Base-by-base conservation (phyloP, 1,140 invertebrate genomes). In the Drosophila subpulchrella region DNA sequence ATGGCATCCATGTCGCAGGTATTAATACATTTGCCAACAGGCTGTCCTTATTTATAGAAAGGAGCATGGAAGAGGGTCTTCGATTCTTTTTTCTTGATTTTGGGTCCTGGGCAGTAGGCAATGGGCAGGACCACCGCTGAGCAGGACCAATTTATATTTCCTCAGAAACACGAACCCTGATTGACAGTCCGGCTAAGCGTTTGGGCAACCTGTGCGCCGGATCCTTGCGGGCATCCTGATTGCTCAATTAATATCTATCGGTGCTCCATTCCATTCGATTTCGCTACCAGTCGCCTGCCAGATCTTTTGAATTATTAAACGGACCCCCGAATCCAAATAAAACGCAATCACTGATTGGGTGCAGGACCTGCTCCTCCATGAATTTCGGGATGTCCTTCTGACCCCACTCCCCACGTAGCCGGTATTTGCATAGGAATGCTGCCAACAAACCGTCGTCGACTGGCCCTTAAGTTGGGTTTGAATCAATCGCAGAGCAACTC, bases 1-100 rank as follows among this genome's bases (percentile, higher is more conserved):
- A 73, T 60, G 66, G 65, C 44, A 34, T 34, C 67, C 70, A 46
- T 73, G 55, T 53, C 55, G 67, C 66, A 46, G 47, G 66, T 72
- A 72, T 73, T 73, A 73, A 72, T 73, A 72, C 55, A 44, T 60
- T 51, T 47, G 47, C 30, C 50, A 60, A 72, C 67, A 51, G 66
- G 34, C 54, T 15, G 70, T 41, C 24, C 24, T 56, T 68, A 56
- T 72, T 51, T 59, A 51, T 46, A 60, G 67, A 53, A 27, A 46
- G 32, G 15, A 11, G 24, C 4, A 5, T 1, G 13, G 30, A 6
- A 1, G 27, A 11, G 30, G 13, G 27, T 42, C 13, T 17, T 30
- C 27, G 4, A 1, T 17, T 36, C 6, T 6, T 20, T n/a, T 10
- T 48, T 48, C 27, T 13, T 6, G 44, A 3, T 27, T 47, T 10